These are phyloP conservation scores for Melanotaenia duboulayi DNA, from an alignment of 2,113 vertebrate genomes.

Conservation along the genomic window DNA sequence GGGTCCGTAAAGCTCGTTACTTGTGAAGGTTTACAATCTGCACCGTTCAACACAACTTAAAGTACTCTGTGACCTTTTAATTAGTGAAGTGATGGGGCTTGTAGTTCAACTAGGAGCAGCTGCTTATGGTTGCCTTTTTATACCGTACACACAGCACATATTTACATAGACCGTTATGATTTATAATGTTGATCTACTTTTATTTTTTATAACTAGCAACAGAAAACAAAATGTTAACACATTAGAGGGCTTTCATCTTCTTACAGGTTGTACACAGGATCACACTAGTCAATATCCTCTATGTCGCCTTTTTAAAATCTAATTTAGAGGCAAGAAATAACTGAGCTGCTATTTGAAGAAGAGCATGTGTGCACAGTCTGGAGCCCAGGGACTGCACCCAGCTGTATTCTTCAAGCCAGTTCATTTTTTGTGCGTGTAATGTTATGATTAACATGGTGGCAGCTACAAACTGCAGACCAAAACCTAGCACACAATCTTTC, in stretches of 20 bases:
- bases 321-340: slow-evolving; percentile 4
- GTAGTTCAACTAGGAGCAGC: slow-evolving; percentile 10
- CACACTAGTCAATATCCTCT: neutral
- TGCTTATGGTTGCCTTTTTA: slow-evolving; percentile 5
- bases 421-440: slow-evolving; percentile 44
- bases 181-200: neutral
- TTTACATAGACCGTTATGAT: neutral
- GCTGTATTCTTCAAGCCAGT: slow-evolving; percentile 39
- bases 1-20: slow-evolving; percentile 45
- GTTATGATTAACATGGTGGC: slow-evolving; percentile 42
- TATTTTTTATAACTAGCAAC: no score
- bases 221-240: no score
- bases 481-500: slow-evolving; percentile 16
- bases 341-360: slow-evolving; percentile 15
- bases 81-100: slow-evolving; percentile 39
- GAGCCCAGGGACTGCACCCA: neutral
- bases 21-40: slow-evolving; percentile 28
- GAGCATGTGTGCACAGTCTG: neutral
- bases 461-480: slow-evolving; percentile 38
- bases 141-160: slow-evolving; percentile 3
- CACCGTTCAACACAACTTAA: slow-evolving; percentile 25
- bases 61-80: slow-evolving; percentile 34
- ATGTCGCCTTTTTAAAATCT: neutral
- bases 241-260: no score
- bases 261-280: no score